Base-by-base conservation (phyloP, 2,113 vertebrate genomes). In the Oryzias woworae region DNA sequence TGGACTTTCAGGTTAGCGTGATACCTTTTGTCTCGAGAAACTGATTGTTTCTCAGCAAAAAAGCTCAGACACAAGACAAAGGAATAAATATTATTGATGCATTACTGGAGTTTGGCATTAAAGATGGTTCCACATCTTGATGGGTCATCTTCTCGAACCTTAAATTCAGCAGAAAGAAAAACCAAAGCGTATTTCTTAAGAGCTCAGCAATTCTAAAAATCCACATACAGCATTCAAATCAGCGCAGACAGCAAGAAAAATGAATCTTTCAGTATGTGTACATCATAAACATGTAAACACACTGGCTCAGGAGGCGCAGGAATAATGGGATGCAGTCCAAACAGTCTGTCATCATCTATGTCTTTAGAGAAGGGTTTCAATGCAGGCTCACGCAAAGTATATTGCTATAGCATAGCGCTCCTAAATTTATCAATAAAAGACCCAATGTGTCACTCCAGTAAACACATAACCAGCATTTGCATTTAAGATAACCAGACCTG, bases 401-500 rank as follows among this genome's bases (percentile, higher is more conserved):
- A 84, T 83, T 80, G 86, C 74, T 88, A 85, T 76, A 82, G 82
- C 87, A 78, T 66, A 81, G 81, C 58, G 31, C 58, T 44, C 74
- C 74, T 77, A 71, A 70, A 87, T 87, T 87, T 86, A 88, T 87
- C 89, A 90, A 85, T 89, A 84, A 82, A 87, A 86, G 68, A 83
- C 81, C 78, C 69, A 71, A 83, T 77, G 81, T 89, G 89, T 90
- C 85, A 88, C 75, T 86, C 80, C 73, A 58, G 85, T 68, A 82
- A 85, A 85, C 83, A 88, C 81, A 81, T 62, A 78, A 83, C 58
- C 67, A 16, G 78, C 80, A 87, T 87, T 90, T 83, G 87, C 85
- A 89, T 90, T 85, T 74, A 81, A 87, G 85, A 89, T 88, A 89
- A 88, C 75, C 76, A 81, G 84, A 83, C 60, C 87, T 88, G 89